Percentiles rank a stretch among this genome's conserved stretches.
Evolutionary conservation across 2,888 invertebrate species (phyloP).

Genomic region (Leptopilina drosophilae): DNA sequence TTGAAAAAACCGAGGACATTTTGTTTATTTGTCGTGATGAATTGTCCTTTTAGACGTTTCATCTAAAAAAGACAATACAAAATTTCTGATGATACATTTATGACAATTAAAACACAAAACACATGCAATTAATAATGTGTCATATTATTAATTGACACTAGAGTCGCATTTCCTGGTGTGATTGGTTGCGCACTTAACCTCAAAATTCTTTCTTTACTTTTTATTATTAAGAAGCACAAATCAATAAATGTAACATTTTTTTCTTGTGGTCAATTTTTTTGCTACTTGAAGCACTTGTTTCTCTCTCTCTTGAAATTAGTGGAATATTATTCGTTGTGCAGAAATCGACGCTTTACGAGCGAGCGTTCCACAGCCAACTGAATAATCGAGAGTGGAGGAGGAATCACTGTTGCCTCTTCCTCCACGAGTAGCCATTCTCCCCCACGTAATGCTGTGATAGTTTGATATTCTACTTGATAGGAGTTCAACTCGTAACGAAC

Average conservation of each 20-base stretch:
- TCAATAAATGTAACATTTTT: neutral
- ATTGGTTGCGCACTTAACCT: constrained; percentile 29
- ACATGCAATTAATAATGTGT: constrained; percentile 12
- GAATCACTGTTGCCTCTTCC: constrained; percentile 13
- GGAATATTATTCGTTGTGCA: neutral
- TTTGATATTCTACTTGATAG: constrained; percentile 5
- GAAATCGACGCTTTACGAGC: constrained; percentile 2
- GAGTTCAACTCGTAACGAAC: neutral
- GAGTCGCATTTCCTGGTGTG: neutral
- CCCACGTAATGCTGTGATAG: neutral
- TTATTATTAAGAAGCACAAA: neutral
- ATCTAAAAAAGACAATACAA: constrained; percentile 45
- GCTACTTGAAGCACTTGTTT: constrained; percentile 64
- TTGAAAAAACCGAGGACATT: constrained; percentile 83
- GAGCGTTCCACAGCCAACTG: constrained; percentile 9
- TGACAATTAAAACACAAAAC: neutral
- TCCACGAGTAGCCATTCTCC: neutral
- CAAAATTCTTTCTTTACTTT: neutral
- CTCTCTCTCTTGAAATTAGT: constrained; percentile 38
- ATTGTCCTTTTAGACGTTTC: constrained; percentile 45
- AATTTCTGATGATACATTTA: neutral
- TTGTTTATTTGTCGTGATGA: constrained; percentile 43
- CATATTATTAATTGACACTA: neutral
- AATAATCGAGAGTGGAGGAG: constrained; percentile 30
- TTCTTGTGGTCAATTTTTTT: constrained; percentile 55